Percentiles rank a stretch among this genome's conserved stretches.
phyloP scores from a whole-genome alignment of 2,797 vertebrate genomes.

The Danio kyathit region DNA sequence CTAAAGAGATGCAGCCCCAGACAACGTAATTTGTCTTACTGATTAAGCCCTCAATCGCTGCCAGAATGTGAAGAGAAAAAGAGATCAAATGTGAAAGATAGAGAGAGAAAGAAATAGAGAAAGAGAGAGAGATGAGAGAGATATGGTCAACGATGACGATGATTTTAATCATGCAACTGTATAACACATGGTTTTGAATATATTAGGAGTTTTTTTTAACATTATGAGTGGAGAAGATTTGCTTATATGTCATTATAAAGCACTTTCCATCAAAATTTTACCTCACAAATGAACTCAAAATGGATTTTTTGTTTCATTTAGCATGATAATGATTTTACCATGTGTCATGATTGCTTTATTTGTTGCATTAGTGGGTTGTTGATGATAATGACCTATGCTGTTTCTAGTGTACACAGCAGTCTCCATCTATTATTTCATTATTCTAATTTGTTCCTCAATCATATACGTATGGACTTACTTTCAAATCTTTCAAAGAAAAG shows the following conservation, averaged over 20 bases:
- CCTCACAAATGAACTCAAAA: too few species aligned
- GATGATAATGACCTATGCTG: too few species aligned
- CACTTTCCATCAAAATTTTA: background rate
- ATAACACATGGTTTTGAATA: conserved; percentile 43
- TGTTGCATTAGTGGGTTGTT: too few species aligned
- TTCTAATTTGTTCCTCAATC: too few species aligned
- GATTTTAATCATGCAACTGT: conserved; percentile 66
- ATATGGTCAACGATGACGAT: conserved; percentile 70
- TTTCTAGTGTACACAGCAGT: too few species aligned
- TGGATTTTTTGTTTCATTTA: too few species aligned
- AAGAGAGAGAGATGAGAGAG: conserved; percentile 75
- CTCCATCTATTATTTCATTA: too few species aligned
- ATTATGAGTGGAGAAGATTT: conserved; percentile 3
- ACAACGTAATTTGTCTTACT: conserved; percentile 82
- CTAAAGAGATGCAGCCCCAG: conserved; percentile 68
- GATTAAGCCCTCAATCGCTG: conserved; percentile 90
- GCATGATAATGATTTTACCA: too few species aligned
- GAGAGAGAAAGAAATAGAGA: conserved; percentile 68
- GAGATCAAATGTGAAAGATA: conserved; percentile 70
- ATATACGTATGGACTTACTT: too few species aligned
- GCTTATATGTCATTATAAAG: background rate
- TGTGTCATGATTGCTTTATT: too few species aligned
- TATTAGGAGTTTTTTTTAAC: conserved; percentile 14
- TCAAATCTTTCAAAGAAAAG: too few species aligned
- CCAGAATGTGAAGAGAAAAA: conserved; percentile 70